Percentiles rank a stretch among this genome's conserved stretches.
Conservation (phyloP, 2,888 invertebrate species). For the Rhogogaster chlorosoma region DNA sequence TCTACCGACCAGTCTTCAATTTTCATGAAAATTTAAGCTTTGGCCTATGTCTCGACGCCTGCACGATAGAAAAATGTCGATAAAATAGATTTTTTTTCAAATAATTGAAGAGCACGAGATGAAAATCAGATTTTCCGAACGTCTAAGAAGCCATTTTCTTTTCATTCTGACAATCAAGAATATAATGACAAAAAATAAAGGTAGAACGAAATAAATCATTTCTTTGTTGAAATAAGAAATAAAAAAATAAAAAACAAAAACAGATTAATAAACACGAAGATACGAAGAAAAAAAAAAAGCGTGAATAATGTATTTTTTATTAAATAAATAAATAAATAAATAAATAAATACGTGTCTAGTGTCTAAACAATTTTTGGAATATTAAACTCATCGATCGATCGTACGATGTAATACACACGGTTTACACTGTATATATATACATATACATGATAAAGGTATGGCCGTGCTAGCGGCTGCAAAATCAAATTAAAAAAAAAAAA, state of each 20-base stretch:
- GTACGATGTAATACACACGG: too few relatives aligned
- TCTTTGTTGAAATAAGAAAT: too few relatives aligned
- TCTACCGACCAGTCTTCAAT: neutral
- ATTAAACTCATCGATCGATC: neutral
- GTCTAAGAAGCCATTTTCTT: neutral
- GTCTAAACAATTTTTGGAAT: neutral
- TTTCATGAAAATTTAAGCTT: neutral
- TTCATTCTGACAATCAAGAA: neutral
- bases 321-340: neutral
- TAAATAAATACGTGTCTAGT: neutral
- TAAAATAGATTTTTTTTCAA: neutral
- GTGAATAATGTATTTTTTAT: slow-evolving; percentile 9
- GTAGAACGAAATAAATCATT: too few relatives aligned
- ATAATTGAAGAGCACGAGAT: neutral
- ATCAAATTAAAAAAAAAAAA: neutral
- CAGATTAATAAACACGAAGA: neutral
- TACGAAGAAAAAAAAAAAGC: neutral
- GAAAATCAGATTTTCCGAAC: neutral
- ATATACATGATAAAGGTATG: neutral
- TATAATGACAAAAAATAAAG: too few relatives aligned
- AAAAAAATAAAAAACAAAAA: neutral
- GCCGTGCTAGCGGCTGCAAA: neutral
- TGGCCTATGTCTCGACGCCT: too few relatives aligned
- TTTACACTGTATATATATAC: neutral
- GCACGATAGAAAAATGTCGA: neutral